These are phyloP conservation scores for Rhinatrema bivittatum DNA, from an alignment of 2,797 vertebrate genomes.

Conservation along the genomic window DNA sequence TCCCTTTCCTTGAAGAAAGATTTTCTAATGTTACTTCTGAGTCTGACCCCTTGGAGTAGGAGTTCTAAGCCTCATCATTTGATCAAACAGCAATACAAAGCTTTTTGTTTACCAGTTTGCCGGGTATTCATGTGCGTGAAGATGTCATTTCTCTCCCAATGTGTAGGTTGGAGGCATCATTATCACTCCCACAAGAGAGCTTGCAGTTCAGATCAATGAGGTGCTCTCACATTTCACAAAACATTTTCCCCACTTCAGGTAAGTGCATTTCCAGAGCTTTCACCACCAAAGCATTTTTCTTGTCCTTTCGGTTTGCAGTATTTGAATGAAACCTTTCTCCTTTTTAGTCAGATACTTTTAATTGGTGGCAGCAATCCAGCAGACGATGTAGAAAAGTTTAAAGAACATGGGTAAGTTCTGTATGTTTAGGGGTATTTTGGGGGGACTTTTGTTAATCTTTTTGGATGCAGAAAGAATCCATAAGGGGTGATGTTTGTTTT, in stretches of 20 bases:
- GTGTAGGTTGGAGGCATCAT: conserved; percentile 84
- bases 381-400: conserved; percentile 85
- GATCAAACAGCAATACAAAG: too few relatives aligned
- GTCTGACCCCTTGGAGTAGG: too few relatives aligned
- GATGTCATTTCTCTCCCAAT: rapidly evolving
- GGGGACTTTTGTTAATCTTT: too few relatives aligned
- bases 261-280: conserved; percentile 2
- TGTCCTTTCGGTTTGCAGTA: not conserved
- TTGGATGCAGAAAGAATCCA: too few relatives aligned
- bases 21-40: too few relatives aligned
- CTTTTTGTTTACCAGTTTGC: not conserved
- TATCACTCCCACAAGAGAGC: conserved; percentile 87
- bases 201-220: conserved; percentile 87
- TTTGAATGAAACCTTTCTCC: not conserved
- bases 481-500: too few relatives aligned
- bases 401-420: conserved; percentile 68
- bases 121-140: too few relatives aligned
- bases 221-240: conserved; percentile 75
- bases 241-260: conserved; percentile 83
- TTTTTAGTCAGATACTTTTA: conserved; percentile 81
- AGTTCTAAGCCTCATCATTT: too few relatives aligned
- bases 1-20: too few relatives aligned
- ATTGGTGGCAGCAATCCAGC: conserved; percentile 90
- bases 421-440: not conserved
- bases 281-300: too few relatives aligned